Evolutionary conservation across 2,888 invertebrate species (phyloP), one percentile per base, ranked within the genome.

Genomic region (Mimas tiliae): DNA sequence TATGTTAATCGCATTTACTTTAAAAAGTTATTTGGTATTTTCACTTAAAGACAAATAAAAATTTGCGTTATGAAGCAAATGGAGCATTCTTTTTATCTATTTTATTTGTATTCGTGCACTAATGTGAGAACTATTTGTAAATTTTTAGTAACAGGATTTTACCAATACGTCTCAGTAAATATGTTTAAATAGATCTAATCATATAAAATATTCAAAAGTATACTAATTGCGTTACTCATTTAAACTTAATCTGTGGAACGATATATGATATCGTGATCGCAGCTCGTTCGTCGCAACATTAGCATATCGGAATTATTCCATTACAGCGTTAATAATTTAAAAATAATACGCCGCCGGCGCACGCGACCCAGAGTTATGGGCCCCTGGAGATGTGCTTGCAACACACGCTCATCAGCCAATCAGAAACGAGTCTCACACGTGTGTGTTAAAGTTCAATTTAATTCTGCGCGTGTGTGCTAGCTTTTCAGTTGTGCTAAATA

Each of bases 281-380:
- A 74, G 82, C 75, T 81, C 85, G 86, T 92, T 90, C 83, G 79
- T 88, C 81, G 78, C 78, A 70, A 75, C 84, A 91, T 92, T 92
- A 90, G 85, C 91, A 91, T 91, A 90, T 87, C 86, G 82, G 82
- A 91, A 90, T 92, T 89, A 91, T 92, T 91, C 87, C 89, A 91
- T 91, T 91, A 90, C 87, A 82, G 81, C 81, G 87, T 88, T 89
- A 89, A 90, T 92, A 91, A 91, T 90, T 92, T 90, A 88, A 91
- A 92, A 91, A 91, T 91, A 90, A 90, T 90, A 87, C 83, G 83
- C 82, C 78, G 76, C 77, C 72, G 78, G 80, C 82, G 82, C 91
- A 91, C 91, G 92, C 92, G 84, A 91, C 82, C 83, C 68, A 75
- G 83, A 91, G 82, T 90, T 91, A 89, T 86, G 86, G 75, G 76